Percentiles rank a stretch among this genome's conserved stretches.
Evolutionary conservation across 2,888 invertebrate genomes (phyloP).

Genomic region (Atethmia centrago): DNA sequence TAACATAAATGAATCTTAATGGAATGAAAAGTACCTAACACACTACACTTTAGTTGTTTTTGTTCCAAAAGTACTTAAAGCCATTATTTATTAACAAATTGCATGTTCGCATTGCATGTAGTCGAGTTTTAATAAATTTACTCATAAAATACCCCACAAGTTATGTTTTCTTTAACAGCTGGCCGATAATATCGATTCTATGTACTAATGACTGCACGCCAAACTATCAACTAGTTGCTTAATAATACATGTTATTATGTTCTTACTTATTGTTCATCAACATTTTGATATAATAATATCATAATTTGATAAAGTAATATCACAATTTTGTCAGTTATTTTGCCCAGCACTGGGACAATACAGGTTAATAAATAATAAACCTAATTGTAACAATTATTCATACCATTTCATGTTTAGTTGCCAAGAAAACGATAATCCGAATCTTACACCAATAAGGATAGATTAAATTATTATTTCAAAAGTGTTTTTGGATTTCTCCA

Average conservation of each 20-base stretch:
- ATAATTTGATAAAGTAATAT: not conserved
- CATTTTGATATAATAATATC: not conserved
- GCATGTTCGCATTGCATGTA: conserved; percentile 51
- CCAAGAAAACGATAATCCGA: not conserved
- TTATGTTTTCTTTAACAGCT: conserved; percentile 51
- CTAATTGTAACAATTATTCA: not conserved
- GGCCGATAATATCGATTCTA: conserved; percentile 44
- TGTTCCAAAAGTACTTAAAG: not conserved
- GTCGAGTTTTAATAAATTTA: conserved; percentile 9
- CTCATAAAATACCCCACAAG: conserved; percentile 35
- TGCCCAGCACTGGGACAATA: no score
- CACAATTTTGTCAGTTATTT: not conserved
- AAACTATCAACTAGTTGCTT: not conserved
- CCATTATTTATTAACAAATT: conserved; percentile 44
- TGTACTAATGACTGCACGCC: conserved; percentile 30
- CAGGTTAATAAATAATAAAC: no score
- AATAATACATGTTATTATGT: not conserved
- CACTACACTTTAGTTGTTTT: not conserved
- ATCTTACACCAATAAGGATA: no score
- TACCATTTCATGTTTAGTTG: not conserved
- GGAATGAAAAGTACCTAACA: not conserved
- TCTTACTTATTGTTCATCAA: not conserved
- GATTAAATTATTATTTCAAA: not conserved
- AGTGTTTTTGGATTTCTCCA: not conserved
- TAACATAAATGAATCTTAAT: not conserved